Evolutionary conservation across 2,888 invertebrate genomes (phyloP).

Genomic region (Leptinotarsa haldemani): DNA sequence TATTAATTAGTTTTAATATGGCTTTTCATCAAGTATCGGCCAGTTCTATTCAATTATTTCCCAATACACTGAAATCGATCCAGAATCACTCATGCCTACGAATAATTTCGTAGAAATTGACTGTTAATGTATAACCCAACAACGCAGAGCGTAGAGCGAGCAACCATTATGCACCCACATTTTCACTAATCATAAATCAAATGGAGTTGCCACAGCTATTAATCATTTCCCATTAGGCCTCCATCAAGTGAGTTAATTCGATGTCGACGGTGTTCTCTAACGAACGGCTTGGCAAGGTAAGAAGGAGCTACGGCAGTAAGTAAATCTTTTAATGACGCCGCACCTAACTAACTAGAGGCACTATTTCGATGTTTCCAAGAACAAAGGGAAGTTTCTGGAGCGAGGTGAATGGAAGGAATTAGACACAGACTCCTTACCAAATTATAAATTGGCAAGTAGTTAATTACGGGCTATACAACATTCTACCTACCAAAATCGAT

Average conservation of each 20-base stretch:
- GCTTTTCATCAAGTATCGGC: too few species aligned
- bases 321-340: conserved; percentile 8
- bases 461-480: neutral
- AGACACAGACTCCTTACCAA: neutral
- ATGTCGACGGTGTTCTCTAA: conserved; percentile 2
- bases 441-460: neutral
- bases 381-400: neutral
- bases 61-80: neutral
- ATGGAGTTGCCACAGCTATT: conserved; percentile 12
- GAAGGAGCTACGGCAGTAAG: neutral
- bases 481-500: neutral
- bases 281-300: conserved; percentile 11
- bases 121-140: neutral
- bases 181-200: neutral
- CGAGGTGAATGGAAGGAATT: conserved; percentile 3
- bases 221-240: conserved; percentile 19
- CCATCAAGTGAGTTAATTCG: conserved; percentile 22
- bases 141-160: neutral
- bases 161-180: neutral
- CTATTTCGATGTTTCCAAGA: conserved; percentile 3
- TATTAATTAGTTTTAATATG: too few species aligned
- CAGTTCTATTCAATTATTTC: neutral
- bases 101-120: neutral
- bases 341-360: neutral
- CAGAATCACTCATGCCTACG: neutral